Base-by-base conservation (phyloP, 2,888 invertebrate species). In the Lomographa bimaculata region DNA sequence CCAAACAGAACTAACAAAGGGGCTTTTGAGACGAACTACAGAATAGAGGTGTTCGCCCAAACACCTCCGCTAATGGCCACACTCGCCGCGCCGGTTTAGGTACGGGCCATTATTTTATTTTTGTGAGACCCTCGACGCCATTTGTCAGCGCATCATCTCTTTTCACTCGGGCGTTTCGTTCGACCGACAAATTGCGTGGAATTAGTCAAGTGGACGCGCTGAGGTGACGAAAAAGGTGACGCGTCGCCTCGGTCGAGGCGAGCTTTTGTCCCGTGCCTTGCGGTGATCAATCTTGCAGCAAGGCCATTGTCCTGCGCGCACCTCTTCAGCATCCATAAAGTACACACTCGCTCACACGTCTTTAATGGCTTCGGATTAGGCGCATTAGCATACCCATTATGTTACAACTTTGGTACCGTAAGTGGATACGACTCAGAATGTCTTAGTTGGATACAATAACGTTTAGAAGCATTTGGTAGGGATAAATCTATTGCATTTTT, bases 191-290 rank as follows among this genome's bases (percentile, higher is more conserved):
- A 87, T 89, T 80, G 86, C 77, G 68, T 80, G 63, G 78, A 79
- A 89, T 87, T 86, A 86, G 85, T 87, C 85, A 83, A 81, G 78
- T 86, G 84, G 74, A 72, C 75, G 76, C 72, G 69, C 71, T 62
- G 83, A 86, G 86, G 85, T 86, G 87, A 86, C 86, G 87, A 87
- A 85, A 84, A 86, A 86, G 86, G 85, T 86, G 86, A 89, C 80
- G 76, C 64, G 75, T 78, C 76, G 72, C 68, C 70, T 72, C 66
- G 60, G 57, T 63, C 60, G 67, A 32, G 46, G 36, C 59, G 60
- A 54, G 62, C 62, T 59, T 43, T 64, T 75, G 70, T 62, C 49
- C 32, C 59, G 64, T 60, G 73, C 69, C 74, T 74, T 64, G 64
- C 50, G 73, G 81, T 74, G 70, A 83, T 85, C 78, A 82, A 84